Conservation (phyloP, 2,888 invertebrate genomes). For the Dione vanillae region DNA sequence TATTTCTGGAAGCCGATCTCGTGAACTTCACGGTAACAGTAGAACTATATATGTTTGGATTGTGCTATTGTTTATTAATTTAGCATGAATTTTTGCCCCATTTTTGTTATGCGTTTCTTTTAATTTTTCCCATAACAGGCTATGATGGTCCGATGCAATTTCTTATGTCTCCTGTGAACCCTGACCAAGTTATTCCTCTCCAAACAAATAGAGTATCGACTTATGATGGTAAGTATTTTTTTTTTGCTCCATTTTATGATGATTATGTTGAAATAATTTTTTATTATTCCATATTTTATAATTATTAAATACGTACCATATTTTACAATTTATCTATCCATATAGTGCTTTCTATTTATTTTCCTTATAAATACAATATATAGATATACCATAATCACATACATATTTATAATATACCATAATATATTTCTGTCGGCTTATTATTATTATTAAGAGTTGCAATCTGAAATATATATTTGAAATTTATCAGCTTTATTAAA, state of each 20-base stretch:
- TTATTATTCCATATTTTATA: neutral
- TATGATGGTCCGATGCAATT: conserved; percentile 96
- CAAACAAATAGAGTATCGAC: conserved; percentile 82
- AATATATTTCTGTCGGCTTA: neutral
- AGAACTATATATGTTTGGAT: conserved; percentile 44
- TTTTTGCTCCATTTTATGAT: conserved; percentile 17
- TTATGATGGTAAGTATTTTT: conserved; percentile 75
- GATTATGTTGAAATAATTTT: conserved; percentile 4
- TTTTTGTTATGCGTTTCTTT: conserved; percentile 58
- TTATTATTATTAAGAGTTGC: neutral
- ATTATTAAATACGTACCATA: too few relatives aligned
- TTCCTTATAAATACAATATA: neutral
- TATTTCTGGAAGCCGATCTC: conserved; percentile 86
- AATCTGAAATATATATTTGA: neutral
- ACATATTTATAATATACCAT: too few relatives aligned
- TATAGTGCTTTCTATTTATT: neutral
- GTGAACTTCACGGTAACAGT: conserved; percentile 87
- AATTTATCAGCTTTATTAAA: neutral
- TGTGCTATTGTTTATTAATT: conserved; percentile 43
- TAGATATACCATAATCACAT: neutral
- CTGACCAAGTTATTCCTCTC: conserved; percentile 88
- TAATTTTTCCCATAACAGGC: conserved; percentile 77
- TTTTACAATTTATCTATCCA: neutral
- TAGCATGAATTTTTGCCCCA: conserved; percentile 53
- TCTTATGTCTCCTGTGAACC: conserved; percentile 91